phyloP scores from a whole-genome alignment of 37 sponge, comb jelly and placozoan species.

The Cliona cf. orientalis region DNA sequence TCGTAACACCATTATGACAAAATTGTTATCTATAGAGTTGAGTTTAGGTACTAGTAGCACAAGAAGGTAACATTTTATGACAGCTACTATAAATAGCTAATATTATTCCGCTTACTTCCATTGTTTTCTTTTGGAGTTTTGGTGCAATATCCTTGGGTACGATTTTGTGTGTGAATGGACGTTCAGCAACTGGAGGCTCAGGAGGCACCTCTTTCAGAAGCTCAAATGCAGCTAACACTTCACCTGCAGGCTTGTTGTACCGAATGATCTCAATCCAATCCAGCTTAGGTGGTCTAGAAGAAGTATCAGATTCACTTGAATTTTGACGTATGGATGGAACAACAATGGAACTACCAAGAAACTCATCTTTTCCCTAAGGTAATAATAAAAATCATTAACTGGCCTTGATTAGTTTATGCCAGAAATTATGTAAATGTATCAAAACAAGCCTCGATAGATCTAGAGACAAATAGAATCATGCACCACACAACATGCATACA shows the following conservation, averaged over 20 bases:
- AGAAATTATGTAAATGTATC: no score
- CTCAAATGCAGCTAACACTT: constrained; percentile 91
- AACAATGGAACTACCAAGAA: constrained; percentile 64
- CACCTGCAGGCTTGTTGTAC: constrained; percentile 68
- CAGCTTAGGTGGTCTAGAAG: constrained; percentile 57
- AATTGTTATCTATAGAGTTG: no score
- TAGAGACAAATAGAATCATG: neutral
- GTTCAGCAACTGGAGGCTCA: constrained; percentile 46
- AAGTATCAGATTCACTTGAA: constrained; percentile 29
- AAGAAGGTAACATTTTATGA: neutral
- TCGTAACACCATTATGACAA: no score
- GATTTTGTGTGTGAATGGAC: constrained; percentile 46
- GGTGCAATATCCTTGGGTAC: constrained; percentile 91
- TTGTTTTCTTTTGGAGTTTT: constrained; percentile 79
- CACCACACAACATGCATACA: no score
- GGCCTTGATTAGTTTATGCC: neutral
- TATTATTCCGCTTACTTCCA: constrained; percentile 75
- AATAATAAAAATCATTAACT: neutral
- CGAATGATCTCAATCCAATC: constrained; percentile 74
- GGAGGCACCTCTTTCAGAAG: constrained; percentile 80
- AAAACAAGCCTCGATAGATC: neutral
- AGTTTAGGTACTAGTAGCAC: no score
- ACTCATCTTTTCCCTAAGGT: constrained; percentile 84
- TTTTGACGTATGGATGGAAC: constrained; percentile 57
- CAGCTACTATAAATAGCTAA: no score